Evolutionary conservation across 2,113 vertebrate species (phyloP), one percentile per base, ranked within the genome.

Genomic region (Onychostruthus taczanowskii): DNA sequence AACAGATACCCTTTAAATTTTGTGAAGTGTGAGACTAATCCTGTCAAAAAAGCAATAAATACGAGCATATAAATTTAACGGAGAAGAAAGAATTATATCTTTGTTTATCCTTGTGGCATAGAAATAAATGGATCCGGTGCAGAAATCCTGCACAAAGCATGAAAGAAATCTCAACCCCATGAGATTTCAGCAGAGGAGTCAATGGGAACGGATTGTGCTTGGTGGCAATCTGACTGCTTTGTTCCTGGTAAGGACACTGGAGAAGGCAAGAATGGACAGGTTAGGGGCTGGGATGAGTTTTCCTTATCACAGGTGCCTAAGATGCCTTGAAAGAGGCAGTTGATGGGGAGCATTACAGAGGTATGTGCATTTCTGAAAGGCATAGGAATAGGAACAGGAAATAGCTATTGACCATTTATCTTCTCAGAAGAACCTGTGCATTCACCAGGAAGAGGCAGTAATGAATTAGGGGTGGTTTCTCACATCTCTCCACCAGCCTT

Each of bases 11-110:
- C 37, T 46, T 95, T 85, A 95, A 93, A 95, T 94, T 95, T 91
- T 93, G 73, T 87, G 69, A 94, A 58, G 58, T 87, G 77, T 76
- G 62, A 85, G 87, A 72, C 87, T 91, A 91, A 95, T 64, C 69
- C 62, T 74, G 70, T 64, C 69, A 89, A 89, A 85, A 89, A 93
- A 82, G 41, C 70, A 69, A 24, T 91, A 80, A 90, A 87, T 93
- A 66, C 2, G 12, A 87, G 21, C 1, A 0, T 16, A 83, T 83
- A 84, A 91, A 91, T 93, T 87, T 89, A 91, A 80, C 0, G 1
- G 46, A 46, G 53, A 61, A 72, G 68, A 87, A 93, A 94, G 62
- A 89, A 77, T 87, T 79, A 62, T 66, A 72, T 81, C 49, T 87
- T 75, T 77, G 73, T 90, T 94, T 86, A 80, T 89, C 56, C 30